phyloP scores from a whole-genome alignment of 2,888 invertebrate genomes.

The Agrochola lota region DNA sequence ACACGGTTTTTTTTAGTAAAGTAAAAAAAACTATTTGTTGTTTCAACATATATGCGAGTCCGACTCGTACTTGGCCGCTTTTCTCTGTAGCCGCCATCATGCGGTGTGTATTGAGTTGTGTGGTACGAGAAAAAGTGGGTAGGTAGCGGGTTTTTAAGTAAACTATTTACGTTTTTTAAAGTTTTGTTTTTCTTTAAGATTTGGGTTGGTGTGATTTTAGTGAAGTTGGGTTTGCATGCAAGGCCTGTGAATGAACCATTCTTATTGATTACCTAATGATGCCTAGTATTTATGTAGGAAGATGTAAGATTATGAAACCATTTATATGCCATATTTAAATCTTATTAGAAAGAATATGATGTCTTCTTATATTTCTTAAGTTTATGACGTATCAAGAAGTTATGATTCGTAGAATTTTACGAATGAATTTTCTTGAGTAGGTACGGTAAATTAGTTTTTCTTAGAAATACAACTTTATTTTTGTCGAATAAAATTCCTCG shows the following conservation, averaged over 20 bases:
- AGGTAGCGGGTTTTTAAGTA: neutral
- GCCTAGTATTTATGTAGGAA: neutral
- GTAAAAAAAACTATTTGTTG: too few relatives aligned
- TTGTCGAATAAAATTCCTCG: neutral
- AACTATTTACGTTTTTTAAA: neutral
- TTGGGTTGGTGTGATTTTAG: too few relatives aligned
- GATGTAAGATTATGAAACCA: neutral
- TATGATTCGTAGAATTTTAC: neutral
- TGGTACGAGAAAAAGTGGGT: constrained; percentile 23
- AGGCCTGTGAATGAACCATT: neutral
- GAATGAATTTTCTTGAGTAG: neutral
- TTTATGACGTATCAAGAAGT: neutral
- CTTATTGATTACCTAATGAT: neutral
- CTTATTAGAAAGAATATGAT: neutral
- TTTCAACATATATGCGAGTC: neutral
- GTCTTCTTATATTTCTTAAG: neutral
- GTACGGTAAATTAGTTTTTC: neutral
- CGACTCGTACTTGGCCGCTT: neutral
- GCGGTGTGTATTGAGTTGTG: constrained; percentile 66
- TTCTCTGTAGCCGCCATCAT: constrained; percentile 58
- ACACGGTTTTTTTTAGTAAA: too few relatives aligned
- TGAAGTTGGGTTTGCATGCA: too few relatives aligned
- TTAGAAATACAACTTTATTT: neutral
- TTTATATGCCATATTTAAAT: too few relatives aligned
- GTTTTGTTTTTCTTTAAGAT: too few relatives aligned